phyloP scores from a whole-genome alignment of 2,797 vertebrate species.

The Halcyon badia region DNA sequence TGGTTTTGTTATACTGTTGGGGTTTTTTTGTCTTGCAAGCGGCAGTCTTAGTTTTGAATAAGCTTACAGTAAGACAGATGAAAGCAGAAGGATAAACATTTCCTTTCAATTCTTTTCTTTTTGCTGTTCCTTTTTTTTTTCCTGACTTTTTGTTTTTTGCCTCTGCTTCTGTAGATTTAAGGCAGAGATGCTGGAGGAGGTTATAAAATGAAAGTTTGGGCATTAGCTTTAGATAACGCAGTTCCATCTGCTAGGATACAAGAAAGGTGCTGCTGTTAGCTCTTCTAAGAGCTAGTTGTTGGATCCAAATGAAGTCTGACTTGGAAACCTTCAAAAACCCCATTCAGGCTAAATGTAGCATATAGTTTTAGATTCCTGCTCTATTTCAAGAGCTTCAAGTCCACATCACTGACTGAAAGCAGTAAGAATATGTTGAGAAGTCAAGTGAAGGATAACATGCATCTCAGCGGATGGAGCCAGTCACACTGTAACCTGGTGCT shows the following conservation, averaged over 20 bases:
- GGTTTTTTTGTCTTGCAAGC: not conserved
- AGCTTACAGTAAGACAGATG: not conserved
- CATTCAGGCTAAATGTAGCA: not conserved
- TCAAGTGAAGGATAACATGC: not conserved
- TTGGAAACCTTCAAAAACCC: not conserved
- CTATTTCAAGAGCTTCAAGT: not conserved
- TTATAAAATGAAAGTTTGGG: not conserved
- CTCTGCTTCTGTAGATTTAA: not conserved
- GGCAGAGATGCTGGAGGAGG: not conserved
- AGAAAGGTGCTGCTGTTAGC: not conserved
- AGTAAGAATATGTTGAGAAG: not conserved
- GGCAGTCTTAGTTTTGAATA: not conserved
- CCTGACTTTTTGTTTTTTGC: too few relatives aligned
- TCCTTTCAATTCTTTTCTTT: not conserved
- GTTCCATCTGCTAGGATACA: not conserved
- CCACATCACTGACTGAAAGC: not conserved
- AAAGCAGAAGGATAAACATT: not conserved
- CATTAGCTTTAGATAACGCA: not conserved
- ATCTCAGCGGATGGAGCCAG: not conserved
- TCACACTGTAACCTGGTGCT: not conserved
- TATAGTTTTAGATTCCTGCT: not conserved
- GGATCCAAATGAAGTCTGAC: not conserved
- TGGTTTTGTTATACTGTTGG: not conserved
- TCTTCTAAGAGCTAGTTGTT: not conserved
- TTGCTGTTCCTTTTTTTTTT: not conserved